phyloP scores from a whole-genome alignment of 2,113 vertebrate species.

The Lontra canadensis region DNA sequence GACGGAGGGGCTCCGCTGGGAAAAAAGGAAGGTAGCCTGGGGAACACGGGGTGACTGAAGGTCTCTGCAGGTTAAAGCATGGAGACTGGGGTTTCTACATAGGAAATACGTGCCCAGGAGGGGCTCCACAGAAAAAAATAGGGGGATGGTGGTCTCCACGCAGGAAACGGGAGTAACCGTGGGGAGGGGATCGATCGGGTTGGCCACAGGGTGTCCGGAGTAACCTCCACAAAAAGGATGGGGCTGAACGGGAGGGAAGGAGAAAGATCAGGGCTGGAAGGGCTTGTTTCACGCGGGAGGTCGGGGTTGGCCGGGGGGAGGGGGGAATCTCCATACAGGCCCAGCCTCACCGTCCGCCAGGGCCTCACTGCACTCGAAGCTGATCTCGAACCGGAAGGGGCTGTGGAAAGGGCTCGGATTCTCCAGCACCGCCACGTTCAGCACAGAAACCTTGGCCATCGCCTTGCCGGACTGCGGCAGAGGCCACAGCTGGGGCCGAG shows the following conservation, averaged over 20 bases:
- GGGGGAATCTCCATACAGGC: background rate
- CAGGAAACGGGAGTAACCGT: fast-evolving
- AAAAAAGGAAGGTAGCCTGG: background rate
- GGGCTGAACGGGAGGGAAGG: background rate
- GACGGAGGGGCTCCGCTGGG: too few species aligned
- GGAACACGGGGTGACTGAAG: background rate
- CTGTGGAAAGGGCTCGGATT: slow-evolving; percentile 94
- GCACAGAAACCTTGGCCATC: slow-evolving; percentile 95
- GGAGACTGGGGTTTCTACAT: background rate
- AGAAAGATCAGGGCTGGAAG: background rate
- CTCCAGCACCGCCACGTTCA: slow-evolving; percentile 93
- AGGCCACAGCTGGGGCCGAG: background rate
- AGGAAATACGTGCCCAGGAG: background rate
- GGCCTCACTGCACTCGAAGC: slow-evolving; percentile 94
- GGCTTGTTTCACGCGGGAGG: background rate
- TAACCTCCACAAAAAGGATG: background rate
- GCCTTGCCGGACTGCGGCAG: background rate
- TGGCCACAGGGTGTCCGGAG: background rate
- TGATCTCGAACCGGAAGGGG: slow-evolving; percentile 95
- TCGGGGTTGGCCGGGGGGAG: background rate
- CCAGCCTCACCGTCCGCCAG: slow-evolving; percentile 89
- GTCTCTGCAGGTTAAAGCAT: background rate
- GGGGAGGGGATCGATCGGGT: fast-evolving
- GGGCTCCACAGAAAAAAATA: background rate
- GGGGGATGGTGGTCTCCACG: background rate